Conservation (phyloP, 2,797 vertebrate species). For the Morelia viridis region DNA sequence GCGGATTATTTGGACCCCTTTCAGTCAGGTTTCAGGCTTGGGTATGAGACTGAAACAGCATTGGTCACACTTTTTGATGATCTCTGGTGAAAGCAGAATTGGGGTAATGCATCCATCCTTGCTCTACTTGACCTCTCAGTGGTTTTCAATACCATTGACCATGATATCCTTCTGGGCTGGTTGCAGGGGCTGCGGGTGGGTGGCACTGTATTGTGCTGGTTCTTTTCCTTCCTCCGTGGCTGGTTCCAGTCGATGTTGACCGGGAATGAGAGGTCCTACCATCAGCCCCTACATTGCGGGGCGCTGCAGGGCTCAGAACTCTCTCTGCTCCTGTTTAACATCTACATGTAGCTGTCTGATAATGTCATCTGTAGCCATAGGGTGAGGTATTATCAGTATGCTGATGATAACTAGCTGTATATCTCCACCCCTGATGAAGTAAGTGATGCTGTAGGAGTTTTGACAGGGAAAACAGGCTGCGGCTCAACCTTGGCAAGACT, state of each 20-base stretch:
- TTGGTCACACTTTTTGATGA: background rate
- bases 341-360: no score
- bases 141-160: background rate
- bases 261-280: no score
- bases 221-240: no score
- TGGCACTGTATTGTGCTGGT: background rate
- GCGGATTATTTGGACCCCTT: background rate
- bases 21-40: background rate
- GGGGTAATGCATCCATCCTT: background rate
- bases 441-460: no score
- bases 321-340: no score
- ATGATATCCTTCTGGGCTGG: background rate
- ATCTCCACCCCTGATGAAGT: no score
- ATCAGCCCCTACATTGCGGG: no score
- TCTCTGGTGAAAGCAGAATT: background rate
- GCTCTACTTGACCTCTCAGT: background rate
- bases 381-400: no score
- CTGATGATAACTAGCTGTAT: no score
- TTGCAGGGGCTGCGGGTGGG: background rate
- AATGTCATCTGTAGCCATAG: no score
- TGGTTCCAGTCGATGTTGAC: no score
- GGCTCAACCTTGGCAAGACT: background rate
- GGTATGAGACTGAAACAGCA: background rate
- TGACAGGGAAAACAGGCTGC: background rate
- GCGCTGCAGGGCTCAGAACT: no score